Conservation (phyloP, 2,113 vertebrate genomes). For the Thermophis baileyi region DNA sequence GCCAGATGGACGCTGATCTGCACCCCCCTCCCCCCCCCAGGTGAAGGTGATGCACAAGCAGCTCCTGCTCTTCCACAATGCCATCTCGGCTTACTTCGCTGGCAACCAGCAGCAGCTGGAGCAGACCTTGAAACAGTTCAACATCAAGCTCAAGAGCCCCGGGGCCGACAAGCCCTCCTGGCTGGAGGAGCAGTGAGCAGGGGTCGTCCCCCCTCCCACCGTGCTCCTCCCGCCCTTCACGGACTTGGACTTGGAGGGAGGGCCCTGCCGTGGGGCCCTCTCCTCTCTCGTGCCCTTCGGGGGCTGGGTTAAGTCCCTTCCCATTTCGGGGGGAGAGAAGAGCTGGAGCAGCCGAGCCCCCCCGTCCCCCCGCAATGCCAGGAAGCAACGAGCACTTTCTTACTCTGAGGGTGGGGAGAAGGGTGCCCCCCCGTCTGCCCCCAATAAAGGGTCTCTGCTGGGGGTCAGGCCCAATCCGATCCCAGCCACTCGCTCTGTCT, state of each 20-base stretch:
- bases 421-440: background rate
- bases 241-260: constrained; percentile 28
- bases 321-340: background rate
- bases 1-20: background rate
- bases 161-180: constrained; percentile 95
- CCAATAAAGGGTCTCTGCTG: background rate
- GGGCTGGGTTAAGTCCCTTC: background rate
- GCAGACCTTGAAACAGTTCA: constrained; percentile 96
- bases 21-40: constrained; percentile 57
- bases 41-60: constrained; percentile 99
- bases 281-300: background rate
- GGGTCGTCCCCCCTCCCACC: rapidly evolving
- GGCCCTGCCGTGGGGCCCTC: background rate
- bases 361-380: background rate
- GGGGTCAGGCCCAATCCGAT: background rate
- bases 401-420: background rate
- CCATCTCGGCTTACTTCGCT: constrained; percentile 95
- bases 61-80: constrained; percentile 96
- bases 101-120: constrained; percentile 97
- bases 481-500: background rate
- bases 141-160: constrained; percentile 87
- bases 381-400: background rate
- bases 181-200: constrained; percentile 91
- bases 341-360: background rate
- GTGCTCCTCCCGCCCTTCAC: background rate